Evolutionary conservation across 2,797 vertebrate species (phyloP), one percentile per base, ranked within the genome.

Genomic region (Bryconaethiops microstoma): DNA sequence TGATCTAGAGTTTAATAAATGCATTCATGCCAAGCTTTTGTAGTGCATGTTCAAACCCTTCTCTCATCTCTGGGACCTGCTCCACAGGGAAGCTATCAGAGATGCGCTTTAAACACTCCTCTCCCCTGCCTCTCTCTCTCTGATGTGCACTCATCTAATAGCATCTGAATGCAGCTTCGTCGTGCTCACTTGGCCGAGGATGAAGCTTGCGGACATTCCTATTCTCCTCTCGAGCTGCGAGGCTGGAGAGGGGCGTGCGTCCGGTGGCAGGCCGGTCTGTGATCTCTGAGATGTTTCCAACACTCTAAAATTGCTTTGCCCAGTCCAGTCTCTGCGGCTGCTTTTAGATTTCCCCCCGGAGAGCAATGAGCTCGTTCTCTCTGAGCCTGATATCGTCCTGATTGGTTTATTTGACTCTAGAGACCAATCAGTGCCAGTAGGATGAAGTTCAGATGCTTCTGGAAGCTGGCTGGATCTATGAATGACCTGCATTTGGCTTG

Each of bases 271-370:
- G 71, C 62, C 55, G 54, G 88, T 45, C 84, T 82, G 74, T 82
- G 82, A 83, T 85, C 79, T 82, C 77, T 86, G 78, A 68, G 54
- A 87, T 73, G 72, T 74, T 73, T 78, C 70, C 65, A 76, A 80
- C 50, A 50, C 79, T 85, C 76, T 65, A 60, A 79, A 85, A 85
- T 87, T 87, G 62, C 82, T 85, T 76, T 69, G 77, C 65, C 77
- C 72, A 82, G 64, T 82, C 73, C 81, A 78, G 60, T 19, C 63
- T 13, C 59, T 39, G 54, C 76, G 79, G 42, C 59, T 54, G 45
- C 42, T 87, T 83, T 72, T 57, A 80, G 73, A 64, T 69, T 70
- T 74, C 75, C 74, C 29, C 55, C 72, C 59, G 69, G 76, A 84
- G 73, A 42, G 21, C 70, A 68, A 42, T n/a, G 63, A 81, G 65